These are phyloP conservation scores for Melanocharis versteri DNA, from an alignment of 2,113 vertebrate species.

Conservation along the genomic window DNA sequence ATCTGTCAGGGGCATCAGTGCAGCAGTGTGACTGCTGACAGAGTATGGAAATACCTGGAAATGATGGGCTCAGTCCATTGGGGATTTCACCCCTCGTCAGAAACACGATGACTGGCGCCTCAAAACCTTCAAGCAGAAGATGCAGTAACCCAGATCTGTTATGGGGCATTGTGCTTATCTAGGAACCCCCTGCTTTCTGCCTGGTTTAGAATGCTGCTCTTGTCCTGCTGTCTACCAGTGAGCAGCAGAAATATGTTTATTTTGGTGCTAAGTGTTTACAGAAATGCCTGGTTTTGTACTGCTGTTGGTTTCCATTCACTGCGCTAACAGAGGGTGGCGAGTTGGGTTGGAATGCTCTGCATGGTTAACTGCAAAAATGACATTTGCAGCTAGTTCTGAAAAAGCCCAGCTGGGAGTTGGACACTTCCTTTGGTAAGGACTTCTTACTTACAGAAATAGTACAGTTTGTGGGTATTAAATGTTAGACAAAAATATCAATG, in stretches of 20 bases:
- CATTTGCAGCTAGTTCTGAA: background rate
- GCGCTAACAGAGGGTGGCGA: background rate
- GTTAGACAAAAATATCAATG: background rate
- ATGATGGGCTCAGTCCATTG: background rate
- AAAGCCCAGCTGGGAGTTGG: background rate
- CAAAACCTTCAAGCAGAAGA: conserved; percentile 20
- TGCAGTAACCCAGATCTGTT: conserved; percentile 29
- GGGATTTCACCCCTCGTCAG: conserved; percentile 15
- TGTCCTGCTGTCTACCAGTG: background rate
- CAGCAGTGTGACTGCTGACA: background rate
- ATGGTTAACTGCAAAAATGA: background rate
- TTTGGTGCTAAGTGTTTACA: conserved; percentile 43
- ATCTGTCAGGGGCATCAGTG: background rate
- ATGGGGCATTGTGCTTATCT: conserved; percentile 54
- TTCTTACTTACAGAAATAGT: background rate
- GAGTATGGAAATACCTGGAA: background rate
- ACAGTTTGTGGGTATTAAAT: background rate
- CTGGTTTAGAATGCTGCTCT: conserved; percentile 57
- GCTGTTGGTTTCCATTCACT: background rate
- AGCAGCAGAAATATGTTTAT: conserved; percentile 73
- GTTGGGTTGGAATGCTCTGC: conserved; percentile 18
- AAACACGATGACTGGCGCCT: conserved; percentile 39
- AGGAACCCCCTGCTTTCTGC: conserved; percentile 54
- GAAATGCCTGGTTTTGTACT: background rate
- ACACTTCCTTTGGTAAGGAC: background rate